These are phyloP conservation scores for Ctenosaura bakeri DNA, from an alignment of 2,797 vertebrate species.

Conservation along the genomic window DNA sequence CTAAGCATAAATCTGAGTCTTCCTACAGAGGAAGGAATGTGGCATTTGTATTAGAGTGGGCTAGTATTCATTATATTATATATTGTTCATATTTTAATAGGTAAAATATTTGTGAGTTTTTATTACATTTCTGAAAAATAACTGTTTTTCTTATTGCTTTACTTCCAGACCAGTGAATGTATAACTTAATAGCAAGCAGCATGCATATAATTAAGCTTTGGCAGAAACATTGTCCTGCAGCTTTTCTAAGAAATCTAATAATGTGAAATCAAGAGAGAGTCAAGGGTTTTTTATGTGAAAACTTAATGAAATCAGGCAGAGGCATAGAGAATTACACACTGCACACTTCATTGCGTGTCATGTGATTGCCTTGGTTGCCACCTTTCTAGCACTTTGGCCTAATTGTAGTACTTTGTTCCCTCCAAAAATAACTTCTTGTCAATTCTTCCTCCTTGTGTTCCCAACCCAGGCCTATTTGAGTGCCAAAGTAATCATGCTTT, in stretches of 20 bases:
- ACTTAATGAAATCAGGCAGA: slow-evolving; percentile 58
- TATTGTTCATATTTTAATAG: neutral
- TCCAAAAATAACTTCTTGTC: slow-evolving; percentile 17
- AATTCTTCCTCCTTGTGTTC: neutral
- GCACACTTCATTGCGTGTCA: slow-evolving; percentile 60
- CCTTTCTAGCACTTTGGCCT: slow-evolving; percentile 12
- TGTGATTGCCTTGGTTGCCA: slow-evolving; percentile 53
- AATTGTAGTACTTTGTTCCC: slow-evolving; percentile 47
- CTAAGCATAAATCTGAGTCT: neutral
- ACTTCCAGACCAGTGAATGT: neutral
- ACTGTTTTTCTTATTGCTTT: neutral
- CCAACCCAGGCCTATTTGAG: slow-evolving; percentile 27
- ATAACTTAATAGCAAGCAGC: slow-evolving; percentile 36
- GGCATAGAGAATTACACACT: slow-evolving; percentile 12
- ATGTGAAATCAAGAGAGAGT: slow-evolving; percentile 70
- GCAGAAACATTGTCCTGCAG: slow-evolving; percentile 71
- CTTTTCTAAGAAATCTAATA: slow-evolving; percentile 72
- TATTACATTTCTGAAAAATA: neutral
- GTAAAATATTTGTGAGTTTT: neutral
- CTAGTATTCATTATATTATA: neutral
- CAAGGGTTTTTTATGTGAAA: slow-evolving; percentile 43
- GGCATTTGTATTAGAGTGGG: neutral
- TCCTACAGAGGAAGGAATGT: neutral
- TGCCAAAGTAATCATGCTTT: slow-evolving; percentile 32
- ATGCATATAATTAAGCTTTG: slow-evolving; percentile 74